Percentiles rank a stretch among this genome's conserved stretches.
phyloP scores from a whole-genome alignment of 2,888 invertebrate species.

The Eupeodes latifasciatus region DNA sequence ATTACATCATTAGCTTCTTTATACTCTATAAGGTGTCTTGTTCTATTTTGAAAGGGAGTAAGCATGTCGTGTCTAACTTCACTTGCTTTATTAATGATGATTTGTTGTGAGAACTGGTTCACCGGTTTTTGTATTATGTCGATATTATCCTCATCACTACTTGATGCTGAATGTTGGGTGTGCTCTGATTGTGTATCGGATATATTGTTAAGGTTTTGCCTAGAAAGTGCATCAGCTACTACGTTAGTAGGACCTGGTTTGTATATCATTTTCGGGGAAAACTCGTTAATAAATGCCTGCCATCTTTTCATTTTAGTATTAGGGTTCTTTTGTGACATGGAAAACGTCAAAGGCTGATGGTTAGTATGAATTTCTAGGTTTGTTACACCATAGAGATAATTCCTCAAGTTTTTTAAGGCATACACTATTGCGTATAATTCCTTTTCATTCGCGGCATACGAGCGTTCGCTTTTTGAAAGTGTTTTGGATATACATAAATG shows the following conservation, averaged over 20 bases:
- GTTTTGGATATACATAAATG: too few species aligned
- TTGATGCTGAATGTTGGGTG: constrained; percentile 12
- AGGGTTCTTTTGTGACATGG: constrained; percentile 68
- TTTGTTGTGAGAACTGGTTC: too few species aligned
- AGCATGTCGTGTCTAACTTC: too few species aligned
- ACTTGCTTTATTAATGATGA: too few species aligned
- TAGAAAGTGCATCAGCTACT: constrained; percentile 62
- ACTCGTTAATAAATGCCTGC: constrained; percentile 64
- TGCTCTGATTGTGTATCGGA: constrained; percentile 7
- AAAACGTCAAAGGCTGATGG: constrained; percentile 74
- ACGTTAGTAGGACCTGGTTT: constrained; percentile 65
- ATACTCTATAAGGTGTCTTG: too few species aligned
- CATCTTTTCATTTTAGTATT: constrained; percentile 64
- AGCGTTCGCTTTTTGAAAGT: too few species aligned
- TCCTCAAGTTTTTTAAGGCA: not conserved
- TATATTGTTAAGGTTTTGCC: constrained; percentile 49
- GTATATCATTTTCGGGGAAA: constrained; percentile 51
- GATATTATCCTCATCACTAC: not conserved
- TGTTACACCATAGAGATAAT: constrained; percentile 16
- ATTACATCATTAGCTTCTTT: too few species aligned
- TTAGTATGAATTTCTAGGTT: constrained; percentile 31
- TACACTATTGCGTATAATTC: too few species aligned
- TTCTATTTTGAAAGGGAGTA: too few species aligned
- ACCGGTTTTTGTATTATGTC: too few species aligned
- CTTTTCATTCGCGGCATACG: too few species aligned